Percentiles rank a stretch among this genome's conserved stretches.
These are phyloP conservation scores for Struthidea cinerea DNA, from an alignment of 2,113 vertebrate genomes.

Conservation along the genomic window DNA sequence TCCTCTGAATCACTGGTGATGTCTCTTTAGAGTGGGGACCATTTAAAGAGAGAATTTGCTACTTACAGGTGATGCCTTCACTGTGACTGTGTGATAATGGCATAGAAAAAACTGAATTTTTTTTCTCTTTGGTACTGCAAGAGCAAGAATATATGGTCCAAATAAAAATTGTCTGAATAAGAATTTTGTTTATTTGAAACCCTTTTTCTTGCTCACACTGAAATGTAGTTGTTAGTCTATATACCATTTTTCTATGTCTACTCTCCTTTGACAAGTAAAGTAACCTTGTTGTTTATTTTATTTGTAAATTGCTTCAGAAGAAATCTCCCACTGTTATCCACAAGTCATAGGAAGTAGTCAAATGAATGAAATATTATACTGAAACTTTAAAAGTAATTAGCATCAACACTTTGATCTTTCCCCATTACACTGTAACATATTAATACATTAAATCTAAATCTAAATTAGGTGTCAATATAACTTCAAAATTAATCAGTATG, in stretches of 20 bases:
- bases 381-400: constrained; percentile 1
- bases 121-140: neutral
- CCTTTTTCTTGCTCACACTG: neutral
- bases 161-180: neutral
- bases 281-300: neutral
- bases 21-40: neutral
- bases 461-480: constrained; percentile 32
- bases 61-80: neutral
- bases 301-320: neutral
- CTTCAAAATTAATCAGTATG: constrained; percentile 27
- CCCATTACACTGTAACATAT: neutral
- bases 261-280: neutral
- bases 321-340: neutral
- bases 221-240: neutral
- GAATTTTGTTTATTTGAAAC: neutral
- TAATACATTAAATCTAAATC: constrained; percentile 24
- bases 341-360: neutral
- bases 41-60: neutral
- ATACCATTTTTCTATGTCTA: neutral
- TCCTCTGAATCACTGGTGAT: neutral
- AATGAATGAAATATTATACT: neutral
- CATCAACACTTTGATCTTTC: neutral
- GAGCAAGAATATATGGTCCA: neutral
- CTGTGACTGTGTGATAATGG: neutral
- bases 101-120: neutral